Conservation (phyloP, 2,113 vertebrate genomes). For the Abramis brama region DNA sequence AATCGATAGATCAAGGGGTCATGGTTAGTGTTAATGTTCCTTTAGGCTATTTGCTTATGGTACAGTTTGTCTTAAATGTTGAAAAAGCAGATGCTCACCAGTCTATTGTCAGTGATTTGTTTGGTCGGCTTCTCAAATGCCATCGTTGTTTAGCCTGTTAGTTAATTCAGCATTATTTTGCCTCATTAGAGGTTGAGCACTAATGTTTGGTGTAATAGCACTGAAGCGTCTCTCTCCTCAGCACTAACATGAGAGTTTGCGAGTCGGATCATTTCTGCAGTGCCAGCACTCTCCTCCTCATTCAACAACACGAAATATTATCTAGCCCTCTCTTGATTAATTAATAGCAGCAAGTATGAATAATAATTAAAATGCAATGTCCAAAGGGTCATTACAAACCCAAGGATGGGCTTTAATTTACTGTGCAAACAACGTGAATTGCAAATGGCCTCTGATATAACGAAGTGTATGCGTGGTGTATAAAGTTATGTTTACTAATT, state of each 20-base stretch:
- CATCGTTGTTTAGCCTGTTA: constrained; percentile 33
- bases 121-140: constrained; percentile 17
- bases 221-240: constrained; percentile 60
- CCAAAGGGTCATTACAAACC: constrained; percentile 66
- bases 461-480: neutral
- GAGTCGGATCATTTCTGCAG: constrained; percentile 63
- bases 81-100: neutral
- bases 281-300: constrained; percentile 63
- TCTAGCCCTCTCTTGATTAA: constrained; percentile 69
- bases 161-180: constrained; percentile 50
- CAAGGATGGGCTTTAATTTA: constrained; percentile 59
- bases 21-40: neutral
- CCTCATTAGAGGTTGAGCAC: constrained; percentile 54
- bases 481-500: constrained; percentile 18
- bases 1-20: neutral
- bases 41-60: neutral
- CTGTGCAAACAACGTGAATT: constrained; percentile 43
- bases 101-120: constrained; percentile 18
- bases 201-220: constrained; percentile 41
- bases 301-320: constrained; percentile 65
- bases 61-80: neutral
- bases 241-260: constrained; percentile 57
- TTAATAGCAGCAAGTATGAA: constrained; percentile 65
- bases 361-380: constrained; percentile 74
- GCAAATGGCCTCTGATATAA: neutral